Percentiles rank a stretch among this genome's conserved stretches.
phyloP scores from a whole-genome alignment of 2,797 vertebrate genomes.

The Numenius phaeopus region DNA sequence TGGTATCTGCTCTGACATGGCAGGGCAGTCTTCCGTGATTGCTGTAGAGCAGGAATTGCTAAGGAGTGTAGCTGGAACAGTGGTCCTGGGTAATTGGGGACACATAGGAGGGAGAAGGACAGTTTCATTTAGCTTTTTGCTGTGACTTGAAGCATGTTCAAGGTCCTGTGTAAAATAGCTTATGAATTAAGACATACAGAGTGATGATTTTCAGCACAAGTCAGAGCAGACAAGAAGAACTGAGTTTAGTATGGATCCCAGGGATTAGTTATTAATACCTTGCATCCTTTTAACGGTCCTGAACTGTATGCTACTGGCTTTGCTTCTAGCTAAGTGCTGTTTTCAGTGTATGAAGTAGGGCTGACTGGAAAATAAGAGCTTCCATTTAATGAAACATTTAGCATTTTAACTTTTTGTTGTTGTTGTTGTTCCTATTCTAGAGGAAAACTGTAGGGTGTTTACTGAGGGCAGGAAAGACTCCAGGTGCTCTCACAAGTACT shows the following conservation, averaged over 20 bases:
- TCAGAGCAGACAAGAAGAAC: not conserved
- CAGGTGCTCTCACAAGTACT: not conserved
- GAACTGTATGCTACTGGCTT: not conserved
- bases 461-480: not conserved
- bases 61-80: not conserved
- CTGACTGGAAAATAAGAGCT: conserved; percentile 19
- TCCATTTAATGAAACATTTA: conserved; percentile 8
- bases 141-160: not conserved
- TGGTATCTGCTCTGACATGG: not conserved
- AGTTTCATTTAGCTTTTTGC: not conserved
- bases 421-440: not conserved
- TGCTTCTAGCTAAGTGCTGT: not conserved
- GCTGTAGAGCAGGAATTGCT: not conserved
- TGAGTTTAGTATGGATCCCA: not conserved
- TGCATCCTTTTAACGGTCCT: not conserved
- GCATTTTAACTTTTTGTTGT: not conserved
- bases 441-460: not conserved
- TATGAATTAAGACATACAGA: not conserved
- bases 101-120: not conserved
- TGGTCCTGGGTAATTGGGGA: not conserved
- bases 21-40: fast-evolving
- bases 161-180: not conserved
- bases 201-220: not conserved
- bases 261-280: not conserved
- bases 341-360: not conserved